Conservation (phyloP, 2,888 invertebrate genomes). For the Drosophila subquinaria region DNA sequence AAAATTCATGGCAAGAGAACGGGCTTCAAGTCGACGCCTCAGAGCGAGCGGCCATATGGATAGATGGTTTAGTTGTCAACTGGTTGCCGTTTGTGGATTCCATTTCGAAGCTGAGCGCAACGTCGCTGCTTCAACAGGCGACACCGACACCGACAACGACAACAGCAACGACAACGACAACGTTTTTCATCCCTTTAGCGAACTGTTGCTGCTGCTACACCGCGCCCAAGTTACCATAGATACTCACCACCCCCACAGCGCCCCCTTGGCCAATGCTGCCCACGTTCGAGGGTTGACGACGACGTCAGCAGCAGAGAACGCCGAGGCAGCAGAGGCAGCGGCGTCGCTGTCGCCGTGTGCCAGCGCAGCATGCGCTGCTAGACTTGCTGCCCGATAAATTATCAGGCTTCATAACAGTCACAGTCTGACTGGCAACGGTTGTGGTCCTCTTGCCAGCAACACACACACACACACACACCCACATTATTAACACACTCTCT, state of each 20-base stretch:
- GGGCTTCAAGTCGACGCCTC: not conserved
- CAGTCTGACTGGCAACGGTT: slow-evolving; percentile 75
- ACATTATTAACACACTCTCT: slow-evolving; percentile 11
- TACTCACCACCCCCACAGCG: slow-evolving; percentile 37
- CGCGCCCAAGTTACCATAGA: slow-evolving; percentile 82
- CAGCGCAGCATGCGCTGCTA: slow-evolving; percentile 70
- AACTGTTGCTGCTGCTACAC: slow-evolving; percentile 70
- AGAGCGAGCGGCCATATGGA: slow-evolving; percentile 30
- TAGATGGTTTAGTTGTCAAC: slow-evolving; percentile 42
- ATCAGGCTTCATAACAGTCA: slow-evolving; percentile 82
- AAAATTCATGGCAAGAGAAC: slow-evolving; percentile 2
- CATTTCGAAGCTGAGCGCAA: slow-evolving; percentile 48
- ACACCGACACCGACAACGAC: slow-evolving; percentile 17
- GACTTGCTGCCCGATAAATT: slow-evolving; percentile 84
- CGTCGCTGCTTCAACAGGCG: slow-evolving; percentile 70
- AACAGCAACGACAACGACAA: slow-evolving; percentile 26
- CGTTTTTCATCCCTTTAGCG: slow-evolving; percentile 71
- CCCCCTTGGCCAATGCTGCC: not conserved
- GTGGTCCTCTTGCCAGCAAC: slow-evolving; percentile 49
- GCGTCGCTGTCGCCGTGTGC: slow-evolving; percentile 38
- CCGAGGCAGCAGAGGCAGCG: slow-evolving; percentile 14
- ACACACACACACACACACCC: slow-evolving; percentile 6
- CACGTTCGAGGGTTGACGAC: slow-evolving; percentile 44
- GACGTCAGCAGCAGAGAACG: slow-evolving; percentile 17
- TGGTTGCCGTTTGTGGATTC: slow-evolving; percentile 67